Base-by-base conservation (phyloP, 2,888 invertebrate genomes). In the Drosophila buzzatii region DNA sequence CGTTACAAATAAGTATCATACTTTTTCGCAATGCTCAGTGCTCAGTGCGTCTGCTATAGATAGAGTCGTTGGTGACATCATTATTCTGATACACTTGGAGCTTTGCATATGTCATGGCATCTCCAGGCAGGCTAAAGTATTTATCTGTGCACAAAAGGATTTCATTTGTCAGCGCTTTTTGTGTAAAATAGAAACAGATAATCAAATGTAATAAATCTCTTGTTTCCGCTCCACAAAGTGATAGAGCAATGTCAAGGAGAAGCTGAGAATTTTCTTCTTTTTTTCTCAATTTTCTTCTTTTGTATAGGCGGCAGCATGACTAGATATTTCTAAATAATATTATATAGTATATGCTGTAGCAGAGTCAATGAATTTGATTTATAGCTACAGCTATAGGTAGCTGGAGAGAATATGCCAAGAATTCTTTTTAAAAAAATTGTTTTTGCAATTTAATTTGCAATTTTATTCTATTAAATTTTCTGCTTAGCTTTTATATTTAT, bases 1-100 rank as follows among this genome's bases (percentile, higher is more conserved):
- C 35, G 39, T 53, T 62, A 58, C 58, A 77, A 62, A 59, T 41
- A 61, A 3, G 62, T 62, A 42, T 77, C 95, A 92, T 23, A 2
- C 16, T 39, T 16, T 39, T 8, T 94, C 93, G 92, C 1, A 94
- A 93, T 18, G 94, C n/a, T n/a, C n/a, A n/a, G n/a, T 94, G 78
- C 41, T 56, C 31, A 56, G 18, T 42, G 56, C 16, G 94, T 93
- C 80, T 47, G 27, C 37, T 35, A 4, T 45, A 23, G 23, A 4
- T 45, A 23, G 23, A 27, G 27, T 47, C 47, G 23, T 12, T 91
- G 94, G 94, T 94, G 39, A 20, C 66, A 58, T 52, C 47, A 39
- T 39, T 39, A 49, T 55, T 47, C 16, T 7, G 44, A 23, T 45
- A 23, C 14, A 23, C 14, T 8, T 9, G 8, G 45, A 45, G 45